Base-by-base conservation (phyloP, 2,797 vertebrate species). In the Tolypeutes matacus region DNA sequence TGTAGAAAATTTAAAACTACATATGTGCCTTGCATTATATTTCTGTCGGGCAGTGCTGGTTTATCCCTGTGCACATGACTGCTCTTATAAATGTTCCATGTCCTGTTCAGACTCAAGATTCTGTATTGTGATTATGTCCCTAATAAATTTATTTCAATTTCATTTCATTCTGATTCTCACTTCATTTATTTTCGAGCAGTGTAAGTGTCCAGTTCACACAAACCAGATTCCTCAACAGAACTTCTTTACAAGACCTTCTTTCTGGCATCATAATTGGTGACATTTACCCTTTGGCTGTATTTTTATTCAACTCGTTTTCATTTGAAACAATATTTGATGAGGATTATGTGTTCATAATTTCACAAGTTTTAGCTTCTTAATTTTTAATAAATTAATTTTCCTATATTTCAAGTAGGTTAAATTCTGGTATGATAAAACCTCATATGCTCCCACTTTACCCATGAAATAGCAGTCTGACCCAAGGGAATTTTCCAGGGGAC, bases 281-380 rank as follows among this genome's bases (percentile, higher is more conserved):
- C 5, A 99, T 99, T 97, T 99, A 82, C 99, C 99, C 5, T 99
- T 99, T 89, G 99, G 99, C 46, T 99, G 99, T 96, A 99, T 99
- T 98, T 99, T 99, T 97, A 99, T 99, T 95, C 99, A 99, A 96
- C 98, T 99, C 10, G 99, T 99, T 98, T 99, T 99, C 97, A 99
- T 99, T 96, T 98, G 99, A 80, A 99, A 99, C 96, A 99, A 98
- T 97, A 99, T 99, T 97, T 99, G 99, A 99, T 99, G 97, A 98
- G 98, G 97, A 73, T 64, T 2, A 0, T 73, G 70, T 64, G 11
- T 62, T 87, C 29, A 13, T 72, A 91, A 77, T 93, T 17, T 80
- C 18, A 29, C 73, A 90, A 82, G 29, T 93, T 87, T 65, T 82
- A 62, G 39, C 3, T 3, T 27, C 51, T 80, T 78, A 56, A 73